phyloP scores from a whole-genome alignment of 2,797 vertebrate species.

The Coregonus ussuriensis region DNA sequence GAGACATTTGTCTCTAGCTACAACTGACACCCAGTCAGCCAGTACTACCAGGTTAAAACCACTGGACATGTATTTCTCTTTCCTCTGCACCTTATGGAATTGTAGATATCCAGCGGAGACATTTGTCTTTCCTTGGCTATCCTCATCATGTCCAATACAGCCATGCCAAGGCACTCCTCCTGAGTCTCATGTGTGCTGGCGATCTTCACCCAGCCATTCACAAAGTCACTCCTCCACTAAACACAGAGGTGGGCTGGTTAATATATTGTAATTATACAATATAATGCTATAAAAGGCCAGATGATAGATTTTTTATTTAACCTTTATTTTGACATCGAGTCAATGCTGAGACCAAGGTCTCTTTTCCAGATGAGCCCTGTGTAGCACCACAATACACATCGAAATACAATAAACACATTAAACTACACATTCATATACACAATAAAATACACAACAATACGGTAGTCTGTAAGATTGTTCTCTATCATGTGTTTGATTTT shows the following conservation, averaged over 20 bases:
- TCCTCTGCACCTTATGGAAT: slow-evolving; percentile 82
- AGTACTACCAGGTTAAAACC: background rate
- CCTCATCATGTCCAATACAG: slow-evolving; percentile 96
- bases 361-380: no score
- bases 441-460: background rate
- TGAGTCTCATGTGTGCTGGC: slow-evolving; percentile 90
- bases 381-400: no score
- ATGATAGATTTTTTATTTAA: background rate
- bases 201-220: slow-evolving; percentile 86
- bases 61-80: background rate
- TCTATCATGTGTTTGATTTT: background rate
- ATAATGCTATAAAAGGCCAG: background rate
- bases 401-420: no score
- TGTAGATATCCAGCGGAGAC: slow-evolving; percentile 90
- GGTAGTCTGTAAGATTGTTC: background rate
- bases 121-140: slow-evolving; percentile 90
- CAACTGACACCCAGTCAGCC: slow-evolving; percentile 74
- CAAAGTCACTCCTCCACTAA: slow-evolving; percentile 95
- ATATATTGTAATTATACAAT: background rate
- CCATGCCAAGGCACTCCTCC: slow-evolving; percentile 97
- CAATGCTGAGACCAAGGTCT: no score
- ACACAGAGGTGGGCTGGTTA: background rate
- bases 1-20: slow-evolving; percentile 89
- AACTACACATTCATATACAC: background rate
- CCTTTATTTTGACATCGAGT: no score